phyloP scores from a whole-genome alignment of 2,113 vertebrate species.

The Danionella cerebrum region DNA sequence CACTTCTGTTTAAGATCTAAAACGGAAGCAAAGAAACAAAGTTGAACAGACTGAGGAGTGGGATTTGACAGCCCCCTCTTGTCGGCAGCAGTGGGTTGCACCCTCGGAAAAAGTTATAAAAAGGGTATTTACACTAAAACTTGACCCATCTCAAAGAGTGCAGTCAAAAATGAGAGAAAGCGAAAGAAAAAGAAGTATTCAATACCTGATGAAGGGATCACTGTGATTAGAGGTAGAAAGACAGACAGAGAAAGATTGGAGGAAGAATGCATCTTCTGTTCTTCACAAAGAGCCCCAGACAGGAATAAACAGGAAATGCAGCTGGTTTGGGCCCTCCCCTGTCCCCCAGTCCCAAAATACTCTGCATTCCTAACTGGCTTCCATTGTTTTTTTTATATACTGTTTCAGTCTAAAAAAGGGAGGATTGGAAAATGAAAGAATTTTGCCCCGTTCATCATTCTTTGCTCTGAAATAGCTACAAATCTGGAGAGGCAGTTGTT shows the following conservation, averaged over 20 bases:
- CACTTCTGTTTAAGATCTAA: no score
- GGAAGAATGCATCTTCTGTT: constrained; percentile 60
- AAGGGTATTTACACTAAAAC: background rate
- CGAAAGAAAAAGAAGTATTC: background rate
- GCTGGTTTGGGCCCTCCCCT: constrained; percentile 36
- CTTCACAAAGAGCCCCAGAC: constrained; percentile 44
- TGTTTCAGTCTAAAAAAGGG: background rate
- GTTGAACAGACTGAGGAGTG: background rate
- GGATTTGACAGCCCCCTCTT: constrained; percentile 23
- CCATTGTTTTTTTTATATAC: background rate
- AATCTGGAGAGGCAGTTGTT: constrained; percentile 90
- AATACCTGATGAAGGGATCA: background rate
- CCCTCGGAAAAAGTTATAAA: background rate
- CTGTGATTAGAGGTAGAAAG: background rate
- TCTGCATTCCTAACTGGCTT: constrained; percentile 32
- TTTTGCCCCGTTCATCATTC: constrained; percentile 41
- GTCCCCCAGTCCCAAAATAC: constrained; percentile 41
- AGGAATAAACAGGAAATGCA: constrained; percentile 68
- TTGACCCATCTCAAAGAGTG: background rate
- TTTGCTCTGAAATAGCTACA: constrained; percentile 74
- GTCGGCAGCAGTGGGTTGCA: constrained; percentile 7
- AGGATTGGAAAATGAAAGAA: background rate
- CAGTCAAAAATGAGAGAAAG: background rate
- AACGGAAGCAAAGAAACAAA: background rate
- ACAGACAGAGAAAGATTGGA: constrained; percentile 8